Base-by-base conservation (phyloP, 1,140 invertebrate genomes). In the Drosophila prosaltans region DNA sequence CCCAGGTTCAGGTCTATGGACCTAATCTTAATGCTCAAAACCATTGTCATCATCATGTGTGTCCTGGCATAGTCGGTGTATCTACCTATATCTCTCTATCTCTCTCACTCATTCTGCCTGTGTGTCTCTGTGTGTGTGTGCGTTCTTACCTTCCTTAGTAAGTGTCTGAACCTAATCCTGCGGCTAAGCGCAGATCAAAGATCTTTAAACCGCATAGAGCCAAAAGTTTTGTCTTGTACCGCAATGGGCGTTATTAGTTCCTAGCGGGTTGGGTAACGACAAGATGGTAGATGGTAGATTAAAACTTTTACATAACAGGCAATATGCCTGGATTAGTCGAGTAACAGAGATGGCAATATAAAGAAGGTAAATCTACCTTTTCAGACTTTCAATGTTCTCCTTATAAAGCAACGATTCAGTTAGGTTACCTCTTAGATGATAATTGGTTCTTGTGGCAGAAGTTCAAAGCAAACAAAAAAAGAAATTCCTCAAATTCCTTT, bases 171-270 rank as follows among this genome's bases (percentile, higher is more conserved):
- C 81, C 57, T 88, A 88, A 86, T 86, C 83, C 83, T 79, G 80
- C 59, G 68, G 83, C 83, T 88, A 88, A 86, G 83, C 83, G 67
- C 80, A 88, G 83, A 88, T 86, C 83, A 86, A 88, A 86, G 83
- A 86, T 88, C 83, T 83, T 72, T 80, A 77, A 88, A 86, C 83
- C 83, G 83, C 83, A 88, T 51, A 69, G 65, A 67, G 76, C 69
- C 70, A 48, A 72, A 61, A 65, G 65, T 60, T 41, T 59, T 39
- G 16, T 39, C 60, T 16, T 62, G 6, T 26, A 62, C 36, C 39
- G 36, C 60, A 45, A 62, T 40, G 40, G 60, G 60, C 60, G 41
- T 62, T 61, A 24, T 61, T 61, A 43, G 59, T 28, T 43, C 24
- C 21, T 61, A 26, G 45, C 45, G 21, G 59, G 16, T 43, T 62